phyloP scores from a whole-genome alignment of 2,797 vertebrate species.

The Siniperca undulata region DNA sequence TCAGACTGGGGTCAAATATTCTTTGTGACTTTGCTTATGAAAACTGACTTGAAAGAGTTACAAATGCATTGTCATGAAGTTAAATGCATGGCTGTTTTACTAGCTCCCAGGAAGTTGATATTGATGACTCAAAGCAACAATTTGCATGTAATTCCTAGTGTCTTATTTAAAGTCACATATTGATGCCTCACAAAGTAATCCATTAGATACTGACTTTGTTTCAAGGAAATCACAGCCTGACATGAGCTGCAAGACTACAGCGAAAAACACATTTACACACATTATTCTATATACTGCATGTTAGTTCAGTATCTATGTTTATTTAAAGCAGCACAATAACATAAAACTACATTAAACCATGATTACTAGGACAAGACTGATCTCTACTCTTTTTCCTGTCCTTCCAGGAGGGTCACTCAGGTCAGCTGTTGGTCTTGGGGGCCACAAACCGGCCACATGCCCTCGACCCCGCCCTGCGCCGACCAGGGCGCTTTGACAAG shows the following conservation, averaged over 20 bases:
- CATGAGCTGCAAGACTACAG: background rate
- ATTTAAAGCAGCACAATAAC: background rate
- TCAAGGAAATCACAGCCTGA: background rate
- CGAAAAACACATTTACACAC: background rate
- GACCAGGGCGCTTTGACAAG: slow-evolving; percentile 95
- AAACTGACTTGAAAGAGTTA: slow-evolving; percentile 10
- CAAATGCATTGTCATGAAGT: background rate
- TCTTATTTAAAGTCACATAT: background rate
- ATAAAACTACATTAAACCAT: background rate
- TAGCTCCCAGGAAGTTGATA: background rate
- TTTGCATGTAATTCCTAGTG: too few species aligned
- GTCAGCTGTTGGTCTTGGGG: slow-evolving; percentile 93
- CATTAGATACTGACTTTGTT: background rate
- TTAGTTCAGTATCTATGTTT: background rate
- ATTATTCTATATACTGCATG: too few species aligned
- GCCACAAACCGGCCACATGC: slow-evolving; percentile 96
- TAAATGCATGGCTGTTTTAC: slow-evolving; percentile 5
- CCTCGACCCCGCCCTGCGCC: slow-evolving; percentile 92
- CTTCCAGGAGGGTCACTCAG: slow-evolving; percentile 90
- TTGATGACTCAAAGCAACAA: slow-evolving; percentile 1
- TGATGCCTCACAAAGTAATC: background rate
- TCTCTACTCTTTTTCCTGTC: background rate
- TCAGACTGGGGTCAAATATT: slow-evolving; percentile 19
- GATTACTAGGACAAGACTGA: background rate
- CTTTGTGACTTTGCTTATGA: slow-evolving; percentile 21